Conservation (phyloP, 2,888 invertebrate species). For the Cryptus armator region DNA sequence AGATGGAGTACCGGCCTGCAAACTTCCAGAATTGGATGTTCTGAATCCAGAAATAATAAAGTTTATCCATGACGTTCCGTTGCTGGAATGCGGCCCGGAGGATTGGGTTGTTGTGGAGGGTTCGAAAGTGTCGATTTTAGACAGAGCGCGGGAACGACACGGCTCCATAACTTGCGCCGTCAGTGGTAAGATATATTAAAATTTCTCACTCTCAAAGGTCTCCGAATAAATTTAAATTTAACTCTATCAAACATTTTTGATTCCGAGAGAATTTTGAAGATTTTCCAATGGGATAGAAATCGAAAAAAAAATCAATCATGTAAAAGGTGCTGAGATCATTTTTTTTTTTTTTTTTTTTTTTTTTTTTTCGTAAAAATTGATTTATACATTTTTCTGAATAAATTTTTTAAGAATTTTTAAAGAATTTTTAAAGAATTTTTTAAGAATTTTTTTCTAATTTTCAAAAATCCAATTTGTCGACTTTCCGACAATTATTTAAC, state of each 20-base stretch:
- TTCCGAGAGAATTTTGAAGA: too few species aligned
- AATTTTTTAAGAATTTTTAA: too few species aligned
- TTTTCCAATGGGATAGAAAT: too few species aligned
- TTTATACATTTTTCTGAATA: too few species aligned
- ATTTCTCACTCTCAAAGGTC: background rate
- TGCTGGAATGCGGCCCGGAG: constrained; percentile 88
- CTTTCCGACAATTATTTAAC: too few species aligned
- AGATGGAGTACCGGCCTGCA: constrained; percentile 86
- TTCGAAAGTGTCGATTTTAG: constrained; percentile 86
- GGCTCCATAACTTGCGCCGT: constrained; percentile 83
- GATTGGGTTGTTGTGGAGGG: constrained; percentile 92
- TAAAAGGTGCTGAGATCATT: too few species aligned
- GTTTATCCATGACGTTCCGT: constrained; percentile 88
- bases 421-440: too few species aligned
- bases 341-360: too few species aligned
- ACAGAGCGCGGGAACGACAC: constrained; percentile 84
- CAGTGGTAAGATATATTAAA: constrained; percentile 74
- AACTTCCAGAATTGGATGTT: constrained; percentile 89
- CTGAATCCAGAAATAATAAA: constrained; percentile 91
- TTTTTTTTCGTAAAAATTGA: too few species aligned
- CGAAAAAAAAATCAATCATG: too few species aligned
- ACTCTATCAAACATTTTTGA: background rate
- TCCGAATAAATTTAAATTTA: background rate
- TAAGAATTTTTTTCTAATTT: too few species aligned
- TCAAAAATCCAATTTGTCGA: too few species aligned